Conservation (phyloP, 1,140 invertebrate species). For the Drosophila orena region DNA sequence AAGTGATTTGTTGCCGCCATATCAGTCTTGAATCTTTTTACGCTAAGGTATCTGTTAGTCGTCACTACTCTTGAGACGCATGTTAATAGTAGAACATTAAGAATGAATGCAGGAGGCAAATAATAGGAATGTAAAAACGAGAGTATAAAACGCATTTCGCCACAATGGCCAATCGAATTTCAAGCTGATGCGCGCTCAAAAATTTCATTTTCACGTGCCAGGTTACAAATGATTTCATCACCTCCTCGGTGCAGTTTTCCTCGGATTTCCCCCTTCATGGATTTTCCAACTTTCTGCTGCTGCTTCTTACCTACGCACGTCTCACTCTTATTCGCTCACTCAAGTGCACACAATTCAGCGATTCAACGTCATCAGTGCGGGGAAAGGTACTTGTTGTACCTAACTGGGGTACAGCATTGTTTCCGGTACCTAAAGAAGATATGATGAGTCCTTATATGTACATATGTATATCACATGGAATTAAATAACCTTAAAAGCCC, state of each 20-base stretch:
- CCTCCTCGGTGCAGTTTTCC: constrained; percentile 1
- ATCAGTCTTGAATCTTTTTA: background rate
- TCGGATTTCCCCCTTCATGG: background rate
- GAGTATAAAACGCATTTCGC: constrained; percentile 24
- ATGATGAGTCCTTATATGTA: no score
- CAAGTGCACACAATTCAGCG: constrained; percentile 38
- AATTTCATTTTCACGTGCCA: constrained; percentile 60
- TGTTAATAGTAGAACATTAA: constrained; percentile 1
- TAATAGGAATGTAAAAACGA: constrained; percentile 24
- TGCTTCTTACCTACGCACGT: constrained; percentile 3
- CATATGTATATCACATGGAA: no score
- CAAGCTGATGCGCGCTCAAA: constrained; percentile 32
- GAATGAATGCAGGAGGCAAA: background rate
- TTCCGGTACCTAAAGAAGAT: background rate
- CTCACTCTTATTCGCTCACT: constrained; percentile 15
- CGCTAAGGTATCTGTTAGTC: background rate
- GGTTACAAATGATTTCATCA: constrained; percentile 63
- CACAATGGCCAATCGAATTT: constrained; percentile 57
- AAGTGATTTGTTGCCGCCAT: no score
- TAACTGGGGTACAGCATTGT: background rate
- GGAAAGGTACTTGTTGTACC: background rate
- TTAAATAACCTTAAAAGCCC: no score
- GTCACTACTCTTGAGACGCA: background rate
- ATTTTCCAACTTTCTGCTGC: constrained; percentile 13
- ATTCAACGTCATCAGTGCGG: constrained; percentile 37